These are phyloP conservation scores for Pavo muticus DNA, from an alignment of 2,113 vertebrate species.

Conservation along the genomic window DNA sequence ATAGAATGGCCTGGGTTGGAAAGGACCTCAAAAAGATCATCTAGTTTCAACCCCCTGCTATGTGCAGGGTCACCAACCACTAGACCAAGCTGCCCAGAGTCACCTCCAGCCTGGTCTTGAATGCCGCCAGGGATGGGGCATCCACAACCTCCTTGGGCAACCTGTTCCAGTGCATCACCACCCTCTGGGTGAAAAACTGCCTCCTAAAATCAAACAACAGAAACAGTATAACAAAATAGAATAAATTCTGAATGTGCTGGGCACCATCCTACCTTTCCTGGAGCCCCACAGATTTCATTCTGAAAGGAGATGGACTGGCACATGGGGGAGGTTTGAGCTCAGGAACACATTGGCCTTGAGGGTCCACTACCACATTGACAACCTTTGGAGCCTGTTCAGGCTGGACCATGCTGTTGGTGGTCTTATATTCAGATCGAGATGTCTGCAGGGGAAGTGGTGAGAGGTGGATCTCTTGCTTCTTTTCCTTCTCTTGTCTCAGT, in stretches of 20 bases:
- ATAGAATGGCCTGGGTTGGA: too few relatives aligned
- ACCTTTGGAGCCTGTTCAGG: slow-evolving; percentile 80
- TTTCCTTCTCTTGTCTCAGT: slow-evolving; percentile 88
- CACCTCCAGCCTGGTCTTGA: too few relatives aligned
- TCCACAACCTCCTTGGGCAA: too few relatives aligned
- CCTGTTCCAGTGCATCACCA: too few relatives aligned
- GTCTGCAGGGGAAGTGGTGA: slow-evolving; percentile 77
- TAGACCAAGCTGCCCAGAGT: too few relatives aligned
- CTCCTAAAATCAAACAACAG: not conserved
- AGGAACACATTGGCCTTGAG: slow-evolving; percentile 77
- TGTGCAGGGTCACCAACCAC: too few relatives aligned
- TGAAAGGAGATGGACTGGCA: slow-evolving; percentile 91
- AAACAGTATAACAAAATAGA: not conserved
- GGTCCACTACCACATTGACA: slow-evolving; percentile 79
- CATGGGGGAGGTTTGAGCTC: slow-evolving; percentile 84
- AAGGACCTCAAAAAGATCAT: too few relatives aligned
- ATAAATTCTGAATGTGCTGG: not conserved
- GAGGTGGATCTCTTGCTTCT: slow-evolving; percentile 85
- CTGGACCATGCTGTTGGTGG: slow-evolving; percentile 90
- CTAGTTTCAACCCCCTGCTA: too few relatives aligned
- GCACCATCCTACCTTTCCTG: slow-evolving; percentile 87
- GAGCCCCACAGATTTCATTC: slow-evolving; percentile 94
- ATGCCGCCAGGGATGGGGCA: too few relatives aligned
- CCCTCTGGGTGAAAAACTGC: too few relatives aligned
- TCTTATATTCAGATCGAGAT: slow-evolving; percentile 78